Percentiles rank a stretch among this genome's conserved stretches.
These are phyloP conservation scores for Cichlasoma orientale DNA, from an alignment of 2,797 vertebrate genomes.

Conservation along the genomic window DNA sequence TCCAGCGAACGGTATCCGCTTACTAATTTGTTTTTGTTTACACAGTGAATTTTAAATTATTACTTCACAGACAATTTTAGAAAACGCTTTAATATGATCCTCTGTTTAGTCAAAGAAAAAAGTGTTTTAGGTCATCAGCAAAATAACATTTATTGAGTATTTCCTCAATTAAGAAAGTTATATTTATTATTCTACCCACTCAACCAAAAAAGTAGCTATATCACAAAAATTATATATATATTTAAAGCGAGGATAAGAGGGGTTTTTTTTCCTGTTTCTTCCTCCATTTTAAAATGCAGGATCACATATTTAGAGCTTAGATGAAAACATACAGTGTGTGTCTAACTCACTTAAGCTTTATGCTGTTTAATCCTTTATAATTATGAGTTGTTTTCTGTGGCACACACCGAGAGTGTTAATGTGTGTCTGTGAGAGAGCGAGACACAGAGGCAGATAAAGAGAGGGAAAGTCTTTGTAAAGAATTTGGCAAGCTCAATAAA, in stretches of 20 bases:
- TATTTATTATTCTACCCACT: neutral
- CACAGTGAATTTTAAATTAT: neutral
- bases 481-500: slow-evolving; percentile 78
- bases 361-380: slow-evolving; percentile 28
- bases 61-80: neutral
- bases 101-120: slow-evolving; percentile 7
- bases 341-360: slow-evolving; percentile 14
- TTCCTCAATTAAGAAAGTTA: neutral
- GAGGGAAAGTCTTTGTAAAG: slow-evolving; percentile 73
- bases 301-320: neutral
- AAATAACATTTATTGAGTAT: neutral
- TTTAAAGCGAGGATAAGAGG: neutral
- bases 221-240: neutral
- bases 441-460: slow-evolving; percentile 59
- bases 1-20: neutral
- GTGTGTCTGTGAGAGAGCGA: slow-evolving; percentile 33
- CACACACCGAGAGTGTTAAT: slow-evolving; percentile 11
- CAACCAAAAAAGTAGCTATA: neutral
- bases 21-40: neutral
- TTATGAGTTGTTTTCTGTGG: slow-evolving; percentile 27
- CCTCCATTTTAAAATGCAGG: slow-evolving; percentile 8
- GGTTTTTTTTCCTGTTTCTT: neutral
- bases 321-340: slow-evolving; percentile 15
- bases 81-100: neutral
- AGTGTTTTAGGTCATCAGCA: neutral